Evolutionary conservation across 2,113 vertebrate species (phyloP), one percentile per base, ranked within the genome.

Genomic region (Psammodynastes pulverulentus): DNA sequence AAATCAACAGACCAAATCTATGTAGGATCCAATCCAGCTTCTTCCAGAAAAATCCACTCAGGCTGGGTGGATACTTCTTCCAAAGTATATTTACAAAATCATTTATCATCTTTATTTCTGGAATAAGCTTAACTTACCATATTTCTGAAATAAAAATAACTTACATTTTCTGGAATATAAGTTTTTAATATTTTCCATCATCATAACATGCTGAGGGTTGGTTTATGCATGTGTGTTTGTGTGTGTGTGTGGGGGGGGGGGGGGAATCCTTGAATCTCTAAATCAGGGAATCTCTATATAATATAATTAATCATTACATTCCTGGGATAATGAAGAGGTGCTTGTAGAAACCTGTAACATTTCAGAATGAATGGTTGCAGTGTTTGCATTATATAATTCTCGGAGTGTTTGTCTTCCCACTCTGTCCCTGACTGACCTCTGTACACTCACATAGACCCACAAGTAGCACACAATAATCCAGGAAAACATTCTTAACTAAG

Each of bases 281-380:
- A 96, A 95, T 95, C 92, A 94, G 94, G 94, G 95, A 96, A 95
- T 93, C 93, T 95, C 94, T 94, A 96, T 94, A 96, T 93, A 95
- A 84, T 94, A 89, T 92, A 95, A 96, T 96, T 94, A 96, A 95
- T 96, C 93, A 92, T 96, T 95, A 93, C 67, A 87, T 94, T 96
- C 95, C 95, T 94, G 93, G 95, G 91, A 93, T 96, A 94, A 95
- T 93, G 94, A 96, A 95, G 95, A 95, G 95, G 96, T 94, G 93
- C 96, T 95, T 95, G 92, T 95, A 93, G 72, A 94, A 96, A 95
- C 48, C 92, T 96, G 88, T 89, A 95, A 91, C 92, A 95, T 94
- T 97, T 96, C 94, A 95, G 72, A 90, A 21, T 93, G 94, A 96
- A 96, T 96, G 95, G 94, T 94, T 96, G 95, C 95, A 96, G 95